Evolutionary conservation across 2,888 invertebrate genomes (phyloP).

Genomic region (Drosophila nr. perissopoda): DNA sequence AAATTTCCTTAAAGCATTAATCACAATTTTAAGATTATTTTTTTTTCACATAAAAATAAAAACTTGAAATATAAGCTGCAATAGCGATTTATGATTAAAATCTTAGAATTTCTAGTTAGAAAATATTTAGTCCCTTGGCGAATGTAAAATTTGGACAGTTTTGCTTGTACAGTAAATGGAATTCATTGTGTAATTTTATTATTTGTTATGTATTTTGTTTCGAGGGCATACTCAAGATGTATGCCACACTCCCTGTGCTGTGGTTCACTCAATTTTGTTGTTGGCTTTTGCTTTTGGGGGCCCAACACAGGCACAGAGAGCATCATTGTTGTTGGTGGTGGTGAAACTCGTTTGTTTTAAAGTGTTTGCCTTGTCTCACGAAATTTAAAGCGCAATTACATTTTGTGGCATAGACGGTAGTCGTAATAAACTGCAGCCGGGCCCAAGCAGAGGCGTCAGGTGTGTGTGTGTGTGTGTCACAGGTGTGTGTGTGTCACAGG

Average conservation of each 20-base stretch:
- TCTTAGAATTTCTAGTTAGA: too few species aligned
- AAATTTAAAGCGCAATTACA: slow-evolving; percentile 74
- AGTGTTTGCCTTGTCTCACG: slow-evolving; percentile 43
- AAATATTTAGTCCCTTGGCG: not conserved
- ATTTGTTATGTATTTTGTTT: not conserved
- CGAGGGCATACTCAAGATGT: not conserved
- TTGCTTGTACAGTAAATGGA: not conserved
- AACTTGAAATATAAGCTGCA: not conserved
- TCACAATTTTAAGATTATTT: not conserved
- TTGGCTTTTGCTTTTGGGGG: not conserved
- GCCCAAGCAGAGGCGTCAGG: slow-evolving; percentile 21
- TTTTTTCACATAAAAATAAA: not conserved
- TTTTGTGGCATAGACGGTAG: slow-evolving; percentile 67
- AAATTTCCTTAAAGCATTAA: not conserved
- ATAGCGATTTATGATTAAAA: not conserved
- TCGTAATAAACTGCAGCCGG: slow-evolving; percentile 45
- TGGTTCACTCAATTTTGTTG: not conserved
- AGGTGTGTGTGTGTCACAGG: not conserved
- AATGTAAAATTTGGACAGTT: not conserved
- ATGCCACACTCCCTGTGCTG: not conserved
- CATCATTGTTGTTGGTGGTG: slow-evolving; percentile 11
- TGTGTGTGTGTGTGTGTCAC: slow-evolving; percentile 4
- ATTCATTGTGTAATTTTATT: not conserved
- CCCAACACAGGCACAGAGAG: slow-evolving; percentile 9
- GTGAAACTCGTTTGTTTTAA: slow-evolving; percentile 44